phyloP scores from a whole-genome alignment of 2,888 invertebrate species.

The Caenorhabditis sp. region DNA sequence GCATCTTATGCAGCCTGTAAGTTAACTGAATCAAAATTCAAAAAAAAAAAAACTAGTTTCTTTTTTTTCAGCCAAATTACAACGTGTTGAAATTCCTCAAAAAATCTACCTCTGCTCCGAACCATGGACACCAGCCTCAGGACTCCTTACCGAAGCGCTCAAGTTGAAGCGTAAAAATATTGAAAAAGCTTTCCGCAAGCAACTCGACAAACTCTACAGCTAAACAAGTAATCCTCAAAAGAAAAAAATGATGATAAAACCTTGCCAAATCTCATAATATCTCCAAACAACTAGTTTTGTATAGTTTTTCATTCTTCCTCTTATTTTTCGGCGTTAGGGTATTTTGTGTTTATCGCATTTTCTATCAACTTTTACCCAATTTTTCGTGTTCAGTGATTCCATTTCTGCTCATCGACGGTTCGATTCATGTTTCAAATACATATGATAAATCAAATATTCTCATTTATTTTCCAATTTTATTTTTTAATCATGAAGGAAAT shows the following conservation, averaged over 20 bases:
- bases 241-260: background rate
- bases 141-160: slow-evolving; percentile 95
- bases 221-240: background rate
- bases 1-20: slow-evolving; percentile 43
- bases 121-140: slow-evolving; percentile 96
- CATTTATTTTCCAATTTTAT: no score
- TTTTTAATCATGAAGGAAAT: slow-evolving; percentile 22
- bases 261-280: background rate
- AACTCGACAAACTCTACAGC: slow-evolving; percentile 89
- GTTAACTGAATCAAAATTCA: background rate
- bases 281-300: background rate
- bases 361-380: background rate
- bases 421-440: background rate
- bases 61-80: slow-evolving; percentile 80
- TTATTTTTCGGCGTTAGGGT: background rate
- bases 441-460: background rate
- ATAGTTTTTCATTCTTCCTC: slow-evolving; percentile 3
- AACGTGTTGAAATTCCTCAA: slow-evolving; percentile 89
- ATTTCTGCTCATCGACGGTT: slow-evolving; percentile 13
- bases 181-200: slow-evolving; percentile 88
- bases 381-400: slow-evolving; percentile 2
- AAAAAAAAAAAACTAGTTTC: background rate
- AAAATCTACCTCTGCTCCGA: slow-evolving; percentile 87
- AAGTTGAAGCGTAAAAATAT: slow-evolving; percentile 96
- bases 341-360: background rate